These are phyloP conservation scores for Microctonus brassicae DNA, from an alignment of 2,888 invertebrate genomes.

Conservation along the genomic window DNA sequence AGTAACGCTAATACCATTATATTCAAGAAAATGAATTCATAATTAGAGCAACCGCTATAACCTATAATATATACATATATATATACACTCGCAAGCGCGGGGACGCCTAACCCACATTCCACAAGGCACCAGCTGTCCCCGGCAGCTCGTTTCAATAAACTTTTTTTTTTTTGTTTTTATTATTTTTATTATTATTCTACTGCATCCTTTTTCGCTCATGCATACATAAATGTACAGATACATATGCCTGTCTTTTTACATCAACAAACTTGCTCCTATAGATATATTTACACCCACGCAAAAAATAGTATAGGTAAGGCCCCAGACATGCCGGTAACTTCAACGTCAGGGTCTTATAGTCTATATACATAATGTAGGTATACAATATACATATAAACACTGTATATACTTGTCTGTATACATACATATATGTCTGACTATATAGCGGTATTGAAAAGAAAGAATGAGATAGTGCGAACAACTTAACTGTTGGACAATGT, in stretches of 20 bases:
- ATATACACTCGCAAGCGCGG: constrained; percentile 21
- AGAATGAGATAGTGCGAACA: not conserved
- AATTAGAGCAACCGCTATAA: constrained; percentile 62
- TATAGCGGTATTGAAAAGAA: not conserved
- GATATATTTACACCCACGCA: not conserved
- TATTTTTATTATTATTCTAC: constrained; percentile 42
- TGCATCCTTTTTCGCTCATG: constrained; percentile 28
- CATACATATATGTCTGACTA: not conserved
- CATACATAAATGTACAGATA: constrained; percentile 14
- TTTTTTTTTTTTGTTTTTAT: constrained; percentile 43
- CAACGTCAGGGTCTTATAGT: constrained; percentile 22
- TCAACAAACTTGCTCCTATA: constrained; percentile 1
- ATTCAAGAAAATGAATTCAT: constrained; percentile 66
- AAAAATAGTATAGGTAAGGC: constrained; percentile 3
- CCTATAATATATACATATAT: not conserved
- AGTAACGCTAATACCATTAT: constrained; percentile 60
- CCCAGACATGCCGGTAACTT: constrained; percentile 12
- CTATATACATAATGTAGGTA: too few relatives aligned
- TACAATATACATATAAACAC: not conserved
- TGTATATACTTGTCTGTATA: not conserved
- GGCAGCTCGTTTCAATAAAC: constrained; percentile 33
- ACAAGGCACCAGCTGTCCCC: constrained; percentile 58
- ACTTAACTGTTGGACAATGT: constrained; percentile 5
- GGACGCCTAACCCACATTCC: constrained; percentile 63
- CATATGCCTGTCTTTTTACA: constrained; percentile 9